phyloP scores from a whole-genome alignment of 92 coral and sea anemone genomes.

The Palythoa grandiflora region DNA sequence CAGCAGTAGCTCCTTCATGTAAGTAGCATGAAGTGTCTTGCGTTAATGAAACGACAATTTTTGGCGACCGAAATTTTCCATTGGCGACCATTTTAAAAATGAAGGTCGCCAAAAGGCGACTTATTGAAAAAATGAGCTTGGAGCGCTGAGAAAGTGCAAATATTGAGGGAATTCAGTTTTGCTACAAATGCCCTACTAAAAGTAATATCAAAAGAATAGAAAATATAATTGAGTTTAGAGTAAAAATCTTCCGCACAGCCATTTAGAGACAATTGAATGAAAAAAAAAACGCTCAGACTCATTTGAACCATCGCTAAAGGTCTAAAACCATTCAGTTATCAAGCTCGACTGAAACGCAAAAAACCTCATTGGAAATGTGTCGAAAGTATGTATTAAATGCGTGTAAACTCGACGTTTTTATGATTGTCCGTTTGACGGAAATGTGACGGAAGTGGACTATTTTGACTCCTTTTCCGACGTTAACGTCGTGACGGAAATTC shows the following conservation, averaged over 20 bases:
- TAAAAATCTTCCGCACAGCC: neutral
- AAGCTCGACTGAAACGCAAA: neutral
- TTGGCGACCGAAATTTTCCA: no score
- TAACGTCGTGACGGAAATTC: neutral
- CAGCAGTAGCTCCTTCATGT: no score
- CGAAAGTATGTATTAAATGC: neutral
- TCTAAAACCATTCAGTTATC: neutral
- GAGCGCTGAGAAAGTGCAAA: slow-evolving; percentile 1
- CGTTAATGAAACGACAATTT: no score
- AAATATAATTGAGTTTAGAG: neutral
- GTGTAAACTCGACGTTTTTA: neutral
- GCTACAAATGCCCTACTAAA: neutral
- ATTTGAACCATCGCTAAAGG: neutral
- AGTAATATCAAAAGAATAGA: neutral
- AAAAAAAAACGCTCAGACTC: neutral
- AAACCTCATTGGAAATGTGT: neutral
- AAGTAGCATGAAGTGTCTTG: no score
- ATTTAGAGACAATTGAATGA: neutral
- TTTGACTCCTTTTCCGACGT: neutral
- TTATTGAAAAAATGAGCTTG: no score
- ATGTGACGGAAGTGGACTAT: neutral
- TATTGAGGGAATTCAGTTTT: neutral
- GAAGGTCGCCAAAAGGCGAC: no score
- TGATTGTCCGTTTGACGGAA: neutral
- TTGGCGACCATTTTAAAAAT: no score